Base-by-base conservation (phyloP, 2,113 vertebrate genomes). In the Piaya cayana region DNA sequence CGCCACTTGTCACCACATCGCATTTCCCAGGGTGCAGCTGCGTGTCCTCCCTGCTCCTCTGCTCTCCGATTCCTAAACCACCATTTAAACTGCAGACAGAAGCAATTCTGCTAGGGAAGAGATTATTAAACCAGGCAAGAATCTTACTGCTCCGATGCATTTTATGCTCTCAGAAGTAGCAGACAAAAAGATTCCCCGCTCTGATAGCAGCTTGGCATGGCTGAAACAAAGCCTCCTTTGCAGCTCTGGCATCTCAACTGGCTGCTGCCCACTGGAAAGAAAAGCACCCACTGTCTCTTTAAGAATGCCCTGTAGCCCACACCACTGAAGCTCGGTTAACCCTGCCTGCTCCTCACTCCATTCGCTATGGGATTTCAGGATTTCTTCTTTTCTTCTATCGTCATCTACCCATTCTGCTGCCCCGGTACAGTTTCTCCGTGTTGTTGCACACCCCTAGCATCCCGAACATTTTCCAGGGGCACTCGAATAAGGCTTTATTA, bases 211-310 rank as follows among this genome's bases (percentile, higher is more conserved):
- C 84, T 71, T 39, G 89, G 84, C 87, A 84, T 62, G 39, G 91
- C 97, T 63, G 68, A 91, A 96, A 97, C 97, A 98, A 98, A 96
- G 92, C 95, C 60, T 55, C 79, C 97, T 97, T 98, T 97, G 97
- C 93, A 92, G 91, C 92, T 59, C 94, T 91, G 97, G 97, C 97
- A 97, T 97, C 96, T 76, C 67, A 93, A 89, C 92, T 79, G 95
- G 91, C 96, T 26, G 93, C 65, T 55, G 12, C 97, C 98, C 97
- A 71, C 87, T n/a, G 53, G 23, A 68, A 69, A 96, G 93, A 90
- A 96, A 97, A 97, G 97, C 89, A 85, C 60, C 76, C 25, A 10
- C 92, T 96, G 97, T 56, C 59, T 87, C 98, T 97, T 97, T 96
- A 97, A 98, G 97, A 95, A 96, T 89, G 95, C 86, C 95, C 86